Base-by-base conservation (phyloP, 1,140 invertebrate genomes). In the Holcopasites calliopsidis region DNA sequence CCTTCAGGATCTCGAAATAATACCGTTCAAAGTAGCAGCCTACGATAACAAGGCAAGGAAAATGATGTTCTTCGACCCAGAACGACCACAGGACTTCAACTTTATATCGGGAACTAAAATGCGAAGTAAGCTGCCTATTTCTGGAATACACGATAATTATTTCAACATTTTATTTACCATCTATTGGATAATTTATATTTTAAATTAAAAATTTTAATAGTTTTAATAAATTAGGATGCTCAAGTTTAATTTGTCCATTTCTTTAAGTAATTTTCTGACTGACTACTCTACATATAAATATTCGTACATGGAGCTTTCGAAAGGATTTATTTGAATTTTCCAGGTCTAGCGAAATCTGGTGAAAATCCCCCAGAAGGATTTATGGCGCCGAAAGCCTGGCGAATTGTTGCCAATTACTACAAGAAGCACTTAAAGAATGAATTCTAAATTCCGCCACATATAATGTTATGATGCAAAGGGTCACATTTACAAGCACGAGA, bases 51-150 rank as follows among this genome's bases (percentile, higher is more conserved):
- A 92, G 52, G 92, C 93, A 47, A 94, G 94, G 49, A 94, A 94
- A 81, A 99, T 99, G 99, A 95, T 95, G 23, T 99, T 98, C 91
- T 99, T 97, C 90, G 97, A 99, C 89, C 95, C 96, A 0, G 93
- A 94, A 31, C 92, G 96, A 40, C 96, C 96, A 84, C 95, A 97
- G 21, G 98, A 99, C 85, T 99, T 99, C 91, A 95, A 97, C 60
- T 99, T 99, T 86, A 99, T 99, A 80, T 99, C 98, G 0, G 99
- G 99, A 28, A 99, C 99, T 0, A 96, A 96, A 90, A 99, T 99
- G 98, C 93, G 99, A 90, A 94, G 95, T 94, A 88, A 85, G 55
- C 49, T 11, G 7, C 33, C 23, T 50, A 35, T 33, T 49, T 8
- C 28, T n/a, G 2, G 18, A 3, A 18, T 18, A 18, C 6, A 8